Evolutionary conservation across 2,113 vertebrate species (phyloP), one percentile per base, ranked within the genome.

Genomic region (Chaetorhynchus papuensis): DNA sequence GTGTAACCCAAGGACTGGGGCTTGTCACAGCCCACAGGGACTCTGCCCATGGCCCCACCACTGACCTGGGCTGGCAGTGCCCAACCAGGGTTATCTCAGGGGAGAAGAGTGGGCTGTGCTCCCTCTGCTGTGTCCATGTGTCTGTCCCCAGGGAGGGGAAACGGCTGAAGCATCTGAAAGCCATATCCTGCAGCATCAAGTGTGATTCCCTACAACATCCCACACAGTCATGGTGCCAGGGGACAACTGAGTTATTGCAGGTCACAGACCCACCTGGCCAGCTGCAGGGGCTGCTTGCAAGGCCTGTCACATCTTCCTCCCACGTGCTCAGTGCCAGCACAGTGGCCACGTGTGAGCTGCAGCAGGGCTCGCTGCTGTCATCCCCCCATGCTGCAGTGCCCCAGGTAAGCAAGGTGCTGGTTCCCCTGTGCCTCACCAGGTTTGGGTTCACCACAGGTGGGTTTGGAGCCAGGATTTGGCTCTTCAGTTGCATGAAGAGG

Each of bases 311-410:
- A 15, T 42, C 54, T 47, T 59, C 64, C 35, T 79, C 50, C 54
- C 6, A 1, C 50, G 0, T 10, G 11, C 69, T 27, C 2, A 1
- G 42, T 81, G 41, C 54, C 50, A 68, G 60, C 4, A 9, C 1
- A 1, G 50, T 9, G 19, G 74, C 56, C 6, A 3, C 1, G 1
- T 56, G 45, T n/a, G 82, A 86, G 42, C 49, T 8, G 3, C 12
- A 52, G 49, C 6, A 11, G 42, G 66, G 49, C 45, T 89, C 1
- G 0, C 50, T 82, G 82, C 45, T 20, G 0, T 9, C 50, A 8
- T 9, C 4, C 3, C 19, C 14, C 22, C 5, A 0, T 13, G 68
- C 53, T 44, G 7, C 1, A 4, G 30, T 37, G 35, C 20, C 39
- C 33, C 50, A 42, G 50, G 27, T 20, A 15, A 50, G 66, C 33